Conservation (phyloP, 53 echinoderm and acorn worm species). For the Zoroaster sp. region DNA sequence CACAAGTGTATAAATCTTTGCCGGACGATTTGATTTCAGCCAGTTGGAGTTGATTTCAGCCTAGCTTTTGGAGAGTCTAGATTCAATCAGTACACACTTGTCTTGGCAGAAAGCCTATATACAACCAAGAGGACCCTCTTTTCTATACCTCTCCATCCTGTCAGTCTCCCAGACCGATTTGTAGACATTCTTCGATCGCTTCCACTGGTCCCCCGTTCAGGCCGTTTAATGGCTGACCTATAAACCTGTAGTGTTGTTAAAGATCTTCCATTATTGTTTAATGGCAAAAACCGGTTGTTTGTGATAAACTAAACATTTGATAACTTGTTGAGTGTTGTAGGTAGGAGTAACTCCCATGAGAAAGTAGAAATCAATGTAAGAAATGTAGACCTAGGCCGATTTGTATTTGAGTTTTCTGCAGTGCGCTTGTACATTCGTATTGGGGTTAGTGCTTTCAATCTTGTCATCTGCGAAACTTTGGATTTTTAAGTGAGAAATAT, state of each 20-base stretch:
- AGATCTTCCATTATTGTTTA: too few species aligned
- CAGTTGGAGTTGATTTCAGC: background rate
- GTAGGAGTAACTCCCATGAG: too few species aligned
- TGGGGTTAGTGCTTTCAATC: too few species aligned
- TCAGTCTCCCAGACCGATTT: constrained; percentile 24
- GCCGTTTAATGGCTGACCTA: background rate
- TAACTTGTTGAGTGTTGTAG: too few species aligned
- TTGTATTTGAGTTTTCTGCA: too few species aligned
- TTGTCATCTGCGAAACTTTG: too few species aligned
- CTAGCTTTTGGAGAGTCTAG: background rate
- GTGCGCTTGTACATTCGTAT: too few species aligned
- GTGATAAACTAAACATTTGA: too few species aligned
- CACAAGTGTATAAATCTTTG: background rate
- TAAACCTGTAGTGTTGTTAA: background rate
- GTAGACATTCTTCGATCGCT: background rate
- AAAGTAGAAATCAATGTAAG: too few species aligned
- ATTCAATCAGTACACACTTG: constrained; percentile 26
- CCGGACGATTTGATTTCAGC: background rate
- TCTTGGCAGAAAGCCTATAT: constrained; percentile 48
- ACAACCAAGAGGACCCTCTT: background rate
- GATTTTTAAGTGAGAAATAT: too few species aligned
- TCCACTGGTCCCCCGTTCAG: background rate
- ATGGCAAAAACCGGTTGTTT: too few species aligned
- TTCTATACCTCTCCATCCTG: constrained; percentile 34
- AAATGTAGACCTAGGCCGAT: too few species aligned